Evolutionary conservation across 2,888 invertebrate species (phyloP).

Genomic region (Dryobota labecula): DNA sequence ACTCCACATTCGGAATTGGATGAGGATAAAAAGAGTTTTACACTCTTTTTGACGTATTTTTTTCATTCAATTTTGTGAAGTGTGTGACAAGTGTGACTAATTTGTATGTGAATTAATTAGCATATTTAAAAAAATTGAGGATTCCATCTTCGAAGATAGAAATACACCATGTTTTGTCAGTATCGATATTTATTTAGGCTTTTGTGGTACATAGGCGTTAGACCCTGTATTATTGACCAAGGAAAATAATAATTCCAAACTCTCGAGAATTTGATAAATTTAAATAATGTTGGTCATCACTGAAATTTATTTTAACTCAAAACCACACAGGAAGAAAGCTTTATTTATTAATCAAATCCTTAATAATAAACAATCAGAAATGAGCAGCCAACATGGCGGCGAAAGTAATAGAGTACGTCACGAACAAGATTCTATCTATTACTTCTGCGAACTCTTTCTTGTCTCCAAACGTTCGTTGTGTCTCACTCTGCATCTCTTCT

Average conservation of each 20-base stretch:
- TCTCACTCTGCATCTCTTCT: slow-evolving; percentile 83
- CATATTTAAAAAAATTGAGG: too few relatives aligned
- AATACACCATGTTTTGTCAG: too few relatives aligned
- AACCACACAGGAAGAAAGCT: background rate
- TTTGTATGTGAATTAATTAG: background rate
- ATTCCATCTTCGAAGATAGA: too few relatives aligned
- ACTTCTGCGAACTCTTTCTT: slow-evolving; percentile 79
- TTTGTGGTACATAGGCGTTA: too few relatives aligned
- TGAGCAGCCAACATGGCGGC: slow-evolving; percentile 78
- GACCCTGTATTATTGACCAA: too few relatives aligned
- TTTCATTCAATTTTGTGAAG: slow-evolving; percentile 1
- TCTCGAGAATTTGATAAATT: too few relatives aligned
- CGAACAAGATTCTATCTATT: slow-evolving; percentile 80
- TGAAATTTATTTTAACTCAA: background rate
- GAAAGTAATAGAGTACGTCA: slow-evolving; percentile 78
- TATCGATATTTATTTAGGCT: too few relatives aligned
- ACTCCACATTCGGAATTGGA: slow-evolving; percentile 41
- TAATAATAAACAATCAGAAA: slow-evolving; percentile 67
- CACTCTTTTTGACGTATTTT: slow-evolving; percentile 1
- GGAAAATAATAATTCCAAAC: too few relatives aligned
- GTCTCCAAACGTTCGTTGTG: slow-evolving; percentile 68
- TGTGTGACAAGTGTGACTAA: background rate
- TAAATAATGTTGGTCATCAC: background rate
- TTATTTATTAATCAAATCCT: background rate
- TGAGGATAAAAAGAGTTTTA: slow-evolving; percentile 27